A percentile compares a stretch with the other conserved stretches of the same genome.
These are phyloP conservation scores for Ypsolopha scabrella DNA, from an alignment of 2,888 invertebrate genomes.

Conservation along the genomic window DNA sequence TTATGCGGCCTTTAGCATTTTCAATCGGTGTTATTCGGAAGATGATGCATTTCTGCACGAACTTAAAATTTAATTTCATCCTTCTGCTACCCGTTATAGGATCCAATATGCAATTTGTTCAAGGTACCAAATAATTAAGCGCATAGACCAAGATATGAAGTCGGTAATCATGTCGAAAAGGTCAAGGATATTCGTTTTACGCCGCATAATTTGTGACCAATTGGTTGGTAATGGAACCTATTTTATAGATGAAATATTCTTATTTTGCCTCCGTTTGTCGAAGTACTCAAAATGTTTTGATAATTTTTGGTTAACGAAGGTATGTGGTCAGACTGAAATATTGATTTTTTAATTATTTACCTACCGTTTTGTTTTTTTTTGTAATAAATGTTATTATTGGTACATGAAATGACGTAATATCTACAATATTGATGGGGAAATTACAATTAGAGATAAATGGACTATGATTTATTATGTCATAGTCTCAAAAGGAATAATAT, in stretches of 20 bases:
- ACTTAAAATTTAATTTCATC: slow-evolving; percentile 18
- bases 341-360: too few species aligned
- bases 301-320: too few species aligned
- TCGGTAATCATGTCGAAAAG: slow-evolving; percentile 44
- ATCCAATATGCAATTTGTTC: slow-evolving; percentile 18
- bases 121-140: slow-evolving; percentile 33
- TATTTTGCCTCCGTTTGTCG: background rate
- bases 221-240: slow-evolving; percentile 44
- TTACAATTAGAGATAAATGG: too few species aligned
- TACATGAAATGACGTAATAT: too few species aligned
- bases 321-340: too few species aligned
- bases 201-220: slow-evolving; percentile 47
- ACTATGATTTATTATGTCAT: too few species aligned
- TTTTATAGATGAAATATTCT: slow-evolving; percentile 26
- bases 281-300: too few species aligned
- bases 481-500: too few species aligned
- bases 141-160: slow-evolving; percentile 31
- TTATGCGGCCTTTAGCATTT: slow-evolving; percentile 42
- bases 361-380: too few species aligned
- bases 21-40: slow-evolving; percentile 34
- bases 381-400: too few species aligned
- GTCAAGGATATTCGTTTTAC: slow-evolving; percentile 53
- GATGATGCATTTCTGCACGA: slow-evolving; percentile 28
- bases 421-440: too few species aligned
- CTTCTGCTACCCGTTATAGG: slow-evolving; percentile 25